Conservation (phyloP, 1,140 invertebrate species). For the Coelopa frigida region DNA sequence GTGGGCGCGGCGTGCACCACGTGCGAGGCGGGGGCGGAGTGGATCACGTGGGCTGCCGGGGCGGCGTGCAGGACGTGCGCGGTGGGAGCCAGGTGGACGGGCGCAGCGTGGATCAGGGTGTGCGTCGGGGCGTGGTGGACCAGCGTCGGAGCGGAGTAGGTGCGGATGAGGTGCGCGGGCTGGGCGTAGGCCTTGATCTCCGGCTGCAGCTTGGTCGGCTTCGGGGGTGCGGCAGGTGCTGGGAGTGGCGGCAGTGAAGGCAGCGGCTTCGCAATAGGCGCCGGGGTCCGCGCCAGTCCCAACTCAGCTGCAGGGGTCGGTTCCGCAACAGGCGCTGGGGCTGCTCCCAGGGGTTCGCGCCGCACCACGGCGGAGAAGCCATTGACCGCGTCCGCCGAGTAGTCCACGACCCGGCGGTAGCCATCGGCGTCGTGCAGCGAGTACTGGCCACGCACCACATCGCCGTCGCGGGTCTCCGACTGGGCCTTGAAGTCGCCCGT, state of each 20-base stretch:
- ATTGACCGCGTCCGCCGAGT: conserved; percentile 42
- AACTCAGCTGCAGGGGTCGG: conserved; percentile 16
- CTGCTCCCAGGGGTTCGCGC: conserved; percentile 30
- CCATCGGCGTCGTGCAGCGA: conserved; percentile 45
- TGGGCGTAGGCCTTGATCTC: conserved; percentile 14
- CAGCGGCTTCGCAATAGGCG: conserved; percentile 1
- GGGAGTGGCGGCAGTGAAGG: neutral
- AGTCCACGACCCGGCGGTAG: conserved; percentile 43
- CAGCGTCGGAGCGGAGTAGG: conserved; percentile 20
- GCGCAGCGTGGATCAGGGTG: conserved; percentile 8
- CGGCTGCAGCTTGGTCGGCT: conserved; percentile 9
- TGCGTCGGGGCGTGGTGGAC: conserved; percentile 24
- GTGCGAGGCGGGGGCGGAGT: conserved; percentile 19
- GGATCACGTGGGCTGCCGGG: conserved; percentile 22
- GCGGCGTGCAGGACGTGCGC: conserved; percentile 30
- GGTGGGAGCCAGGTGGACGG: conserved; percentile 12
- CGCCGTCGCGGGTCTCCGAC: conserved; percentile 44
- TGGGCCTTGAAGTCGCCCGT: conserved; percentile 45
- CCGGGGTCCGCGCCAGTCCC: conserved; percentile 5
- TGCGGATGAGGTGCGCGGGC: conserved; percentile 20
- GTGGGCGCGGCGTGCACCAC: conserved; percentile 6
- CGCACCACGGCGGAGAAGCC: conserved; percentile 46
- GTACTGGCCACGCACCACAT: conserved; percentile 45
- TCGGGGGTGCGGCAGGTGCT: neutral
- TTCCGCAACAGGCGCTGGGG: conserved; percentile 1